Conservation (phyloP, 1,140 invertebrate species). For the Drosophila sucinea region DNA sequence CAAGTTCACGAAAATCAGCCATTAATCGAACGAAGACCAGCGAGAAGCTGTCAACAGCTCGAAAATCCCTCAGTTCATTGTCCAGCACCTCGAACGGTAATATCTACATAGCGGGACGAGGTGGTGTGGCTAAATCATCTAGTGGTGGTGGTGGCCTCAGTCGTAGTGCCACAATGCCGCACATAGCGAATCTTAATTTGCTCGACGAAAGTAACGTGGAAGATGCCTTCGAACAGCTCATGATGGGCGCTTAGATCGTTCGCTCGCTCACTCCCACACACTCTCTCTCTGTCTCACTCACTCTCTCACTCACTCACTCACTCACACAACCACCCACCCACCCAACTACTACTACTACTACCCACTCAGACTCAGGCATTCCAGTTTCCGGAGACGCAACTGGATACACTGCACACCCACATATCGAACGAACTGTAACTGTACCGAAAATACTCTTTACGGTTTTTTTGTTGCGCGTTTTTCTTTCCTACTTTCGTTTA, state of each 20-base stretch:
- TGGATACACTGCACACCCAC: slow-evolving; percentile 27
- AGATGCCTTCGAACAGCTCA: slow-evolving; percentile 90
- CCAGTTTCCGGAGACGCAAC: slow-evolving; percentile 39
- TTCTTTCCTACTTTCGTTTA: neutral
- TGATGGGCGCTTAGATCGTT: slow-evolving; percentile 84
- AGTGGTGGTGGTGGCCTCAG: slow-evolving; percentile 83
- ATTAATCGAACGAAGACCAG: slow-evolving; percentile 84
- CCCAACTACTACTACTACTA: slow-evolving; percentile 2
- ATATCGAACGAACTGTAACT: slow-evolving; percentile 4
- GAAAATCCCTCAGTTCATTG: slow-evolving; percentile 74
- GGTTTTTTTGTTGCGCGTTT: neutral
- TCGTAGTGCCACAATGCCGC: slow-evolving; percentile 90
- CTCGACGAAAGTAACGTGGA: slow-evolving; percentile 89
- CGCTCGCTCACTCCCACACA: neutral
- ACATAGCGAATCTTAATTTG: slow-evolving; percentile 86
- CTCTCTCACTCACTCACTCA: slow-evolving; percentile 11
- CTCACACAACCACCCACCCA: slow-evolving; percentile 25
- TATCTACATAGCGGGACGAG: slow-evolving; percentile 69
- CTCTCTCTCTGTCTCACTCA: slow-evolving; percentile 7
- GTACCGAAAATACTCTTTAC: slow-evolving; percentile 2
- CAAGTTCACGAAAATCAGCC: slow-evolving; percentile 69
- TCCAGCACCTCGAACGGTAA: slow-evolving; percentile 72
- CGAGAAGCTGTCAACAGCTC: slow-evolving; percentile 83
- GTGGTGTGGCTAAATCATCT: slow-evolving; percentile 23
- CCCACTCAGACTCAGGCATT: slow-evolving; percentile 45